Evolutionary conservation across 1,140 invertebrate species (phyloP), one percentile per base, ranked within the genome.

Genomic region (Melanaphis sacchari): DNA sequence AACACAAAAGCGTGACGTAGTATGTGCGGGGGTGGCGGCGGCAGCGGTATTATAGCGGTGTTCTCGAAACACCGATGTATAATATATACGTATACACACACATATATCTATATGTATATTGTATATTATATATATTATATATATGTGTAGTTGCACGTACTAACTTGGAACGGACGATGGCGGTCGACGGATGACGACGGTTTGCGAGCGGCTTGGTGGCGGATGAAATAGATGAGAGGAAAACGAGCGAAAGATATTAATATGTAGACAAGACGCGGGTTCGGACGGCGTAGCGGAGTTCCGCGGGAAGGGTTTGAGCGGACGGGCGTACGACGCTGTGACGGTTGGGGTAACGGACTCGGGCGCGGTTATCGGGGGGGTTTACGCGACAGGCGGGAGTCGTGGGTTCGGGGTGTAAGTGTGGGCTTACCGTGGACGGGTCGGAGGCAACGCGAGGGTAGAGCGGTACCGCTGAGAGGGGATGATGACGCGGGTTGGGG

Each of bases 201-300:
- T 1, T 31, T 18, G 76, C 76, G 76, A 18, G 76, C 81, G 38
- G 38, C 38, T 49, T 15, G 81, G 36, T 11, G 38, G 41, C 21
- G 26, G 43, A 88, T 88, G 36, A 52, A 89, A 52, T 52, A 38
- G 21, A 89, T 26, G 87, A 89, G 87, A 89, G 87, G 87, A 52
- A 89, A 89, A 89, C 87, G 85, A 88, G 85, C 85, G 85, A 88
- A 88, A 88, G 84, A 87, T 46, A 89, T 76, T 76, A 76, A 76
- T 76, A 76, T 76, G 59, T 52, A 24, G 46, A 21, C 31, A 88
- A 49, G 46, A 52, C n/a, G 46, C n/a, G 46, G 43, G 46, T 40
- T 41, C n/a, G 82, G 5, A 9, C 21, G 22, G 81, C 22, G 82
- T 9, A 40, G 76, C 38, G 81, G n/a, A n/a, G n/a, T 18, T 46